Evolutionary conservation across 1,140 invertebrate species (phyloP).

Genomic region (Subanguina moxae): DNA sequence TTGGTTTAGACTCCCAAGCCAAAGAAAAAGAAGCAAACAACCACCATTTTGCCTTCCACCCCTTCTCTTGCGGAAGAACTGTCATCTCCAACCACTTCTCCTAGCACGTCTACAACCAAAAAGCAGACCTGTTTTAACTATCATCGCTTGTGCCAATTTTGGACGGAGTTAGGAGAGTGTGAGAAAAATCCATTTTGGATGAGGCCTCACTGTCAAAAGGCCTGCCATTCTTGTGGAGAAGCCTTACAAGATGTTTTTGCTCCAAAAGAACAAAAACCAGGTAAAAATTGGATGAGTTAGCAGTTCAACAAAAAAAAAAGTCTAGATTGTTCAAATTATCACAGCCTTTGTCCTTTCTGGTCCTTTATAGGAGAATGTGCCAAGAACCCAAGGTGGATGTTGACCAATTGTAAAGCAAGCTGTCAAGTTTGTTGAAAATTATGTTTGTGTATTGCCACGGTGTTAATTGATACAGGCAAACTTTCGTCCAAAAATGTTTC

Average conservation of each 20-base stretch:
- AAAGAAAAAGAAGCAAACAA: too few relatives aligned
- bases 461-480: too few relatives aligned
- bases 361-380: slow-evolving; percentile 45
- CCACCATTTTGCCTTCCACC: too few relatives aligned
- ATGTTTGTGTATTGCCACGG: too few relatives aligned
- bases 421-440: slow-evolving; percentile 38
- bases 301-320: neutral
- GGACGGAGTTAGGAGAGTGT: slow-evolving; percentile 48
- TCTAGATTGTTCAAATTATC: slow-evolving; percentile 30
- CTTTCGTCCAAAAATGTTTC: too few relatives aligned
- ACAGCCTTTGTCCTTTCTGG: slow-evolving; percentile 45
- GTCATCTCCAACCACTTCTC: neutral
- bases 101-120: neutral
- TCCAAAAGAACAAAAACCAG: slow-evolving; percentile 21
- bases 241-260: slow-evolving; percentile 33
- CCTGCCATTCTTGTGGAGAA: slow-evolving; percentile 45
- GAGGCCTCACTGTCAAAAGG: slow-evolving; percentile 44
- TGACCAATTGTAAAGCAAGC: slow-evolving; percentile 32
- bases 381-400: slow-evolving; percentile 45
- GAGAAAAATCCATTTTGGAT: slow-evolving; percentile 49
- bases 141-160: slow-evolving; percentile 39
- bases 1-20: neutral
- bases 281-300: slow-evolving; percentile 15
- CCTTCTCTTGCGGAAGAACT: too few relatives aligned
- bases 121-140: slow-evolving; percentile 20